Percentiles rank a stretch among this genome's conserved stretches.
Conservation (phyloP, 92 coral and sea anemone genomes). For the Chrysogorgia sp. region DNA sequence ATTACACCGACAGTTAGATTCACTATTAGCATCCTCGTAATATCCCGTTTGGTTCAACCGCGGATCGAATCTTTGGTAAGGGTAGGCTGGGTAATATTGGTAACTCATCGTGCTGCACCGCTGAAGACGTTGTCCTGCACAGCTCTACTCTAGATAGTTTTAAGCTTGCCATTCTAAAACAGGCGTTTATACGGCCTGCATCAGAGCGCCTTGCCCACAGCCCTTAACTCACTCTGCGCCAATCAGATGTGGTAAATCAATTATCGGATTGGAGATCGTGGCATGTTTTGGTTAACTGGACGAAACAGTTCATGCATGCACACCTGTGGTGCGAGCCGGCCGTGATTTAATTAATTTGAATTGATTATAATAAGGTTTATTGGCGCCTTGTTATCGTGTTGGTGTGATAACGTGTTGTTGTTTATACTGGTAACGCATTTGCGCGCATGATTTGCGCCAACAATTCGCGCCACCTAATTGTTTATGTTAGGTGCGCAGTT, state of each 20-base stretch:
- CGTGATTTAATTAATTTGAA: slow-evolving; percentile 48
- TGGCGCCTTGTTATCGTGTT: slow-evolving; percentile 45
- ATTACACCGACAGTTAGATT: slow-evolving; percentile 6
- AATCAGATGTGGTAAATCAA: slow-evolving; percentile 16
- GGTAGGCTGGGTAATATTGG: slow-evolving; percentile 13
- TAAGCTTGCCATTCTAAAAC: slow-evolving; percentile 37
- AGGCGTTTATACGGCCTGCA: slow-evolving; percentile 34
- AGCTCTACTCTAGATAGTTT: not conserved
- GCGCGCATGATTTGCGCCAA: no score
- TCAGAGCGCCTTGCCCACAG: slow-evolving; percentile 11
- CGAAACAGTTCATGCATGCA: slow-evolving; percentile 12
- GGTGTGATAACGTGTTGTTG: slow-evolving; percentile 19
- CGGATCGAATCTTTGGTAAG: slow-evolving; percentile 9
- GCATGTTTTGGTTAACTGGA: slow-evolving; percentile 22
- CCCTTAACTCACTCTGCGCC: slow-evolving; percentile 15
- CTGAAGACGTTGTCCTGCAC: not conserved
- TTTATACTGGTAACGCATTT: slow-evolving; percentile 6
- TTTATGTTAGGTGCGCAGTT: not conserved
- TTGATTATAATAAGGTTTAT: slow-evolving; percentile 49
- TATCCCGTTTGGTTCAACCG: not conserved
- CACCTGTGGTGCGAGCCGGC: slow-evolving; percentile 28
- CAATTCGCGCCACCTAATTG: slow-evolving; percentile 5
- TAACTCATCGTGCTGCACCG: slow-evolving; percentile 8
- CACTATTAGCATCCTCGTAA: not conserved
- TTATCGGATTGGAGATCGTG: slow-evolving; percentile 17